These are phyloP conservation scores for Heteromurus nitidus DNA, from an alignment of 2,888 invertebrate species.

Conservation along the genomic window DNA sequence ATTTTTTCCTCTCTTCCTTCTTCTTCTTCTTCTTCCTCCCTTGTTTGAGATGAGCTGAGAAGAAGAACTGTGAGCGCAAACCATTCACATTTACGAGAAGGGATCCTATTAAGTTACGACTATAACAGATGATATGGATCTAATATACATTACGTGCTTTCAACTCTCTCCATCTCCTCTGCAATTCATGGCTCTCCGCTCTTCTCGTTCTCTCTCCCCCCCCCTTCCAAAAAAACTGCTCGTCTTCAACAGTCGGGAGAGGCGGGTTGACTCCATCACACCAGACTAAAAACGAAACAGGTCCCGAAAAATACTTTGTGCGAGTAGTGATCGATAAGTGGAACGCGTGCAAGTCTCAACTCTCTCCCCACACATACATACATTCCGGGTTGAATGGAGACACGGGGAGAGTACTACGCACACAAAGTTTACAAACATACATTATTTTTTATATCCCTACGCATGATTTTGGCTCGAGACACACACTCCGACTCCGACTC, in stretches of 20 bases:
- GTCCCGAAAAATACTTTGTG: no score
- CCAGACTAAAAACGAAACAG: conserved; percentile 3
- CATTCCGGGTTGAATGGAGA: no score
- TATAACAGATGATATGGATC: background rate
- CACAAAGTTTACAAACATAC: conserved; percentile 39
- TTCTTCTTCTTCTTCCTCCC: background rate
- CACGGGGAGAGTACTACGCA: background rate
- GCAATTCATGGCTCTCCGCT: no score
- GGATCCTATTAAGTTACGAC: background rate
- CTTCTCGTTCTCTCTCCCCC: no score
- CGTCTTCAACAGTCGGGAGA: no score
- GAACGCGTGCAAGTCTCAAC: conserved; percentile 69
- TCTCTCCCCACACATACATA: conserved; percentile 11
- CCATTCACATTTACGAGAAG: conserved; percentile 24
- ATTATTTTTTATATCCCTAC: conserved; percentile 35
- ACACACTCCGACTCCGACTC: no score
- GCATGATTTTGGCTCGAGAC: conserved; percentile 48
- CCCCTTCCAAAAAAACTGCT: no score
- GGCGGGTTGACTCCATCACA: no score
- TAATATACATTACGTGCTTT: no score
- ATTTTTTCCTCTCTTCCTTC: no score
- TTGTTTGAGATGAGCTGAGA: conserved; percentile 15
- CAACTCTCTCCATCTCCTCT: no score
- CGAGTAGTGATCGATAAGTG: conserved; percentile 68
- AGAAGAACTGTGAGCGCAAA: conserved; percentile 8